These are phyloP conservation scores for Acyrthosiphon pisum DNA, from an alignment of 1,140 invertebrate genomes.

Conservation along the genomic window DNA sequence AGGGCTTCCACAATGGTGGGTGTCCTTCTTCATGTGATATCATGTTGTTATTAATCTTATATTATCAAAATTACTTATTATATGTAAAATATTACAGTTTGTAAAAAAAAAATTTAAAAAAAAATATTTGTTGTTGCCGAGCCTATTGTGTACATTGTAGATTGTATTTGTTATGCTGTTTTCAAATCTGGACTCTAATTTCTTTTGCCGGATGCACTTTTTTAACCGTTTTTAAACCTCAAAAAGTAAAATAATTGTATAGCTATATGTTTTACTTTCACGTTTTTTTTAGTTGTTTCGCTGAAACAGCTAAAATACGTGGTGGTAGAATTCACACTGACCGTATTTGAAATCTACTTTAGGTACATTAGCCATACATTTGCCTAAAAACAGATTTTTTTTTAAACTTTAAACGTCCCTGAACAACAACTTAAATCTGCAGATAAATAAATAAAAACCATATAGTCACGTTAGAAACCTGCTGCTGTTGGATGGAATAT, in stretches of 20 bases:
- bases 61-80: too few relatives aligned
- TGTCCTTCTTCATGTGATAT: too few relatives aligned
- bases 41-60: too few relatives aligned
- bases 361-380: neutral
- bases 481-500: neutral
- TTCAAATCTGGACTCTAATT: neutral
- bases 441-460: neutral
- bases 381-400: neutral
- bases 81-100: too few relatives aligned
- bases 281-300: neutral
- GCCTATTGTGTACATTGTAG: neutral
- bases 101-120: neutral
- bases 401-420: neutral
- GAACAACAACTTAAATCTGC: neutral
- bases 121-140: neutral
- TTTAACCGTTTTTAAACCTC: neutral
- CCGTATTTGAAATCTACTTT: neutral
- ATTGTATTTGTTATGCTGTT: neutral
- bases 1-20: too few relatives aligned
- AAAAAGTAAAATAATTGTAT: neutral
- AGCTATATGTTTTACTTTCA: constrained; percentile 1
- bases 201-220: neutral
- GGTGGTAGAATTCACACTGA: neutral
- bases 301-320: neutral
- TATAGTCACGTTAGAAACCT: neutral